Conservation (phyloP, 1,140 invertebrate species). For the Lasioglossum albipes region DNA sequence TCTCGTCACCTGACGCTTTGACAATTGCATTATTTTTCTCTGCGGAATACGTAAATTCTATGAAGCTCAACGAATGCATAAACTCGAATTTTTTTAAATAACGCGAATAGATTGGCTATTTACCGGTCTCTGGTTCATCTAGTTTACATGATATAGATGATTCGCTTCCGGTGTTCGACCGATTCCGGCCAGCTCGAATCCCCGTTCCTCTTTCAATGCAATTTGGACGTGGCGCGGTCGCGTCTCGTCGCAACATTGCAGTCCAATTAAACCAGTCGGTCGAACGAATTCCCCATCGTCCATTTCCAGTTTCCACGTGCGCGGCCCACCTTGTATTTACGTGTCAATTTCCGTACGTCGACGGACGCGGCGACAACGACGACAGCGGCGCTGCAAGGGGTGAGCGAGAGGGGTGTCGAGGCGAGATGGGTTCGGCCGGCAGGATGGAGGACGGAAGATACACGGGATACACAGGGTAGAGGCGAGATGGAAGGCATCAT, state of each 20-base stretch:
- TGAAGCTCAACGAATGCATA: too few relatives aligned
- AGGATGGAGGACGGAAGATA: too few relatives aligned
- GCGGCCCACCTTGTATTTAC: constrained; percentile 56
- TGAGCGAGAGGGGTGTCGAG: background rate
- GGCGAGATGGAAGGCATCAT: constrained; percentile 34
- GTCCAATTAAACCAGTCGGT: constrained; percentile 59
- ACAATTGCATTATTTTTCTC: too few relatives aligned
- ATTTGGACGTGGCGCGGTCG: constrained; percentile 53
- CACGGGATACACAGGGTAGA: background rate
- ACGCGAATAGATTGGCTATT: background rate
- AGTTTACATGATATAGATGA: constrained; percentile 29
- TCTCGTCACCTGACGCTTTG: too few relatives aligned
- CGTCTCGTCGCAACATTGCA: constrained; percentile 53
- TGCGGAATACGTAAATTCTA: too few relatives aligned
- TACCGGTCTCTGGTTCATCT: background rate
- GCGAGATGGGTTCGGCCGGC: background rate
- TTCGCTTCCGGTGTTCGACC: background rate
- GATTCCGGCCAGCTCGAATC: background rate
- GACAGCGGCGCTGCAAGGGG: background rate
- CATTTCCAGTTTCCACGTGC: constrained; percentile 58
- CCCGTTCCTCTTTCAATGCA: constrained; percentile 29
- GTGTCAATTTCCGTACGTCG: constrained; percentile 58
- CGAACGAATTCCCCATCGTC: constrained; percentile 57
- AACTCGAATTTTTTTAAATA: too few relatives aligned
- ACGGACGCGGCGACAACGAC: constrained; percentile 4